Percentiles rank a stretch among this genome's conserved stretches.
phyloP scores from a whole-genome alignment of 2,113 vertebrate species.

The Phodopus roborovskii region DNA sequence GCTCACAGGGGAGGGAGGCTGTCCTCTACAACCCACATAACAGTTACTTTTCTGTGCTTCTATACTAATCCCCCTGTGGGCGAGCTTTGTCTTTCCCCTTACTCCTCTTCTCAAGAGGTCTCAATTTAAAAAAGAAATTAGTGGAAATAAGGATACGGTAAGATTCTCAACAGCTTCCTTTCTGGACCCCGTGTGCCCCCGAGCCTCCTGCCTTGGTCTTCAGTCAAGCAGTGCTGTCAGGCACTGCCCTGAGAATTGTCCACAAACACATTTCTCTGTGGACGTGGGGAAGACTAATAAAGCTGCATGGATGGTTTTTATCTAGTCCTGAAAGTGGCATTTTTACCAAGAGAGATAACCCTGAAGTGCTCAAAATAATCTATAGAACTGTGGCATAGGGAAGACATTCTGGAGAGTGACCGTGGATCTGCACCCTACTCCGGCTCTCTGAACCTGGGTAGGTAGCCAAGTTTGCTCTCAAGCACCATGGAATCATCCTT shows the following conservation, averaged over 20 bases:
- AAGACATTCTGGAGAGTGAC: background rate
- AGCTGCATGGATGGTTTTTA: background rate
- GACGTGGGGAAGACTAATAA: background rate
- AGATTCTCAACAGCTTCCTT: background rate
- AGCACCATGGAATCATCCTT: background rate
- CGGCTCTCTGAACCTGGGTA: background rate
- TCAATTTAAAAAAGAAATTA: background rate
- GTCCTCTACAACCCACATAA: background rate
- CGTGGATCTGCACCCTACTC: background rate
- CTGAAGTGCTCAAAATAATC: background rate
- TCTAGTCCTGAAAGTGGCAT: background rate
- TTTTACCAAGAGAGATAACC: conserved; percentile 3
- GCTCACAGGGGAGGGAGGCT: no score
- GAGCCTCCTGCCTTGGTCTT: background rate
- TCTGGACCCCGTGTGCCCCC: background rate
- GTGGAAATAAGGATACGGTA: background rate
- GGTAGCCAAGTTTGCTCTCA: background rate
- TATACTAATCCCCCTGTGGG: background rate
- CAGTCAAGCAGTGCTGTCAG: background rate
- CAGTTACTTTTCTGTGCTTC: background rate
- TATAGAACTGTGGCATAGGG: background rate
- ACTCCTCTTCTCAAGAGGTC: background rate
- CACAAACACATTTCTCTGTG: background rate
- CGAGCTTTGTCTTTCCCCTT: background rate
- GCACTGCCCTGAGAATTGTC: background rate